Evolutionary conservation across 2,113 vertebrate species (phyloP).

Genomic region (Neodon shergylaensis): DNA sequence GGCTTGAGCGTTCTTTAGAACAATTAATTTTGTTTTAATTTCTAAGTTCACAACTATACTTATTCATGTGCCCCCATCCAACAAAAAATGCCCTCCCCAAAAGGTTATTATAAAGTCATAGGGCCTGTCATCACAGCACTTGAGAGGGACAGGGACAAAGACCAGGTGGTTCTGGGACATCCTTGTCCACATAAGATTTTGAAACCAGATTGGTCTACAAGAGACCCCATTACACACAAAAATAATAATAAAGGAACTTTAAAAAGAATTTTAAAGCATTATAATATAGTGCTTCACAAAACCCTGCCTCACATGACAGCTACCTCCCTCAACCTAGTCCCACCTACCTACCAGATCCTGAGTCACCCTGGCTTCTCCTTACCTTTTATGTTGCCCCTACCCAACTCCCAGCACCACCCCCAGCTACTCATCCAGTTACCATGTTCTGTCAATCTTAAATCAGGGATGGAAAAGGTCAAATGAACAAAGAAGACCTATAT

Average conservation of each 20-base stretch:
- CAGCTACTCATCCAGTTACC: neutral
- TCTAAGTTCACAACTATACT: conserved; percentile 24
- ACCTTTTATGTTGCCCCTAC: too few relatives aligned
- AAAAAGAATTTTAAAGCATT: neutral
- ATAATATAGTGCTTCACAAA: neutral
- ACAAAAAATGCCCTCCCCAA: neutral
- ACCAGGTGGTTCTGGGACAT: too few relatives aligned
- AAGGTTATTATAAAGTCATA: neutral
- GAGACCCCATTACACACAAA: neutral
- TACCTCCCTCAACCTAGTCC: neutral
- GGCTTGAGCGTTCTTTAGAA: neutral
- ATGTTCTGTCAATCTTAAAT: neutral
- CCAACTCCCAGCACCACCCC: neutral
- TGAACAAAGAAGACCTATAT: neutral
- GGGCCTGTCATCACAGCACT: neutral
- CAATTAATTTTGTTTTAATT: conserved; percentile 25
- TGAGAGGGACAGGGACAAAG: neutral
- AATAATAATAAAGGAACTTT: neutral
- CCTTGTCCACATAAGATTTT: neutral
- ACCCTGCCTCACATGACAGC: neutral
- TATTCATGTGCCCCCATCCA: neutral
- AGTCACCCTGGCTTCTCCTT: conserved; percentile 1
- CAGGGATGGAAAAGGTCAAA: neutral
- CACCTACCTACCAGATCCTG: neutral
- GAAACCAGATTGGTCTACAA: neutral